A percentile compares a stretch with the other conserved stretches of the same genome.
phyloP scores from a whole-genome alignment of 2,797 vertebrate species.

The Iguana delicatissima region DNA sequence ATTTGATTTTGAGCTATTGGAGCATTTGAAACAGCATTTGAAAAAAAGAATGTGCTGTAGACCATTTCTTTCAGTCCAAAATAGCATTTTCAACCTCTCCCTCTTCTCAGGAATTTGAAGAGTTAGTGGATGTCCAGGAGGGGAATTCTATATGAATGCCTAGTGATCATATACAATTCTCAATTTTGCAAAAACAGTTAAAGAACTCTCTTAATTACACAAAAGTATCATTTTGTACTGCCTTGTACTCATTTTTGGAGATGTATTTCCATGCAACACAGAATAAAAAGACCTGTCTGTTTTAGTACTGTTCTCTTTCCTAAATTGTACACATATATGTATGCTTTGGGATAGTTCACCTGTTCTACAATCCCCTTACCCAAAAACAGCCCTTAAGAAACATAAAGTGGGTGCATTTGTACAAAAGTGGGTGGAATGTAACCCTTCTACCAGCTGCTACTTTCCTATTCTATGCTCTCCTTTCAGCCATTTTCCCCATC shows the following conservation, averaged over 20 bases:
- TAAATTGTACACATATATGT: background rate
- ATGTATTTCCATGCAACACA: background rate
- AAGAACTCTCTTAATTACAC: background rate
- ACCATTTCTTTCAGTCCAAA: no score
- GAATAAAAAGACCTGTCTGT: background rate
- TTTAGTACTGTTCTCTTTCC: background rate
- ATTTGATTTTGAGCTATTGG: no score
- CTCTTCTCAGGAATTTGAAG: no score
- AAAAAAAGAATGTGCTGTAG: no score
- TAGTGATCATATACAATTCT: no score
- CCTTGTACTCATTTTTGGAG: background rate
- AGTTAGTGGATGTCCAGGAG: no score
- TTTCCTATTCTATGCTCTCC: background rate
- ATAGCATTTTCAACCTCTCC: no score
- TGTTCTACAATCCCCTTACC: background rate
- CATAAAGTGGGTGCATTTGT: background rate
- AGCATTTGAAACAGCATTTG: no score
- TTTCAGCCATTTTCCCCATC: background rate
- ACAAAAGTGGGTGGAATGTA: background rate
- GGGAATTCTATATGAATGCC: no score
- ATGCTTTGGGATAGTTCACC: background rate
- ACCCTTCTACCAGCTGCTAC: background rate
- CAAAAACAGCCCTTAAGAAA: background rate
- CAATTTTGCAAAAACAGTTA: background rate
- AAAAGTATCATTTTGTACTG: background rate